Conservation (phyloP, 2,888 invertebrate species). For the Mesorhabditis belari region DNA sequence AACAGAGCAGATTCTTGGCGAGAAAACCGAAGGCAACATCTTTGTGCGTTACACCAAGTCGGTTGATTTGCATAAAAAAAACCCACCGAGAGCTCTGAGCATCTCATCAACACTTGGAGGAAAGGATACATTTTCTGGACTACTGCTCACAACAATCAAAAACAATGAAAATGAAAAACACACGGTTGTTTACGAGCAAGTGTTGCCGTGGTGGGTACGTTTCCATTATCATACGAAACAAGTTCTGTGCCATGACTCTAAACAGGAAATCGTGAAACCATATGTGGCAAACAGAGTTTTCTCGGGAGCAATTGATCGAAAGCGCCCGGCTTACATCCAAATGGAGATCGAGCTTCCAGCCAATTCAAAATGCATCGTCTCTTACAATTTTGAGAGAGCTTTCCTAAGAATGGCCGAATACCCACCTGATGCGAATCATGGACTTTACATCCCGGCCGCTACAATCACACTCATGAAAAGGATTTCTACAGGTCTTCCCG, state of each 20-base stretch:
- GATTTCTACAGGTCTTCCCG: slow-evolving; percentile 1
- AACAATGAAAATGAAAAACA: slow-evolving; percentile 12
- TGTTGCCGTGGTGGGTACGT: slow-evolving; percentile 54
- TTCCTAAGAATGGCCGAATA: slow-evolving; percentile 78
- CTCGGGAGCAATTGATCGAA: slow-evolving; percentile 14
- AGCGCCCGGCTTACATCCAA: slow-evolving; percentile 63
- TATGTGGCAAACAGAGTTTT: slow-evolving; percentile 7
- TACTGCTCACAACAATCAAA: background rate
- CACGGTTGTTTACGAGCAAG: slow-evolving; percentile 22
- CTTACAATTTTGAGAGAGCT: slow-evolving; percentile 39
- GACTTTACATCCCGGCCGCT: slow-evolving; percentile 75
- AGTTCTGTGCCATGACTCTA: background rate
- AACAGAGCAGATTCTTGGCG: too few relatives aligned
- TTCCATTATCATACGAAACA: slow-evolving; percentile 75
- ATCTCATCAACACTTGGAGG: background rate
- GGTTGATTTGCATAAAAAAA: too few relatives aligned
- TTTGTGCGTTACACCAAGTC: too few relatives aligned
- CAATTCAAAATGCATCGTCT: slow-evolving; percentile 31
- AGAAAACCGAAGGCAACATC: background rate
- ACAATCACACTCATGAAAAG: slow-evolving; percentile 11
- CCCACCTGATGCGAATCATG: slow-evolving; percentile 98
- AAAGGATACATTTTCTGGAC: background rate
- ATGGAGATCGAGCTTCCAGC: slow-evolving; percentile 42
- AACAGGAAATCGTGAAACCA: slow-evolving; percentile 3
- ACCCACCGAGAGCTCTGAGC: too few relatives aligned